These are phyloP conservation scores for Siderastrea siderea DNA, from an alignment of 92 coral and sea anemone species.

Conservation along the genomic window DNA sequence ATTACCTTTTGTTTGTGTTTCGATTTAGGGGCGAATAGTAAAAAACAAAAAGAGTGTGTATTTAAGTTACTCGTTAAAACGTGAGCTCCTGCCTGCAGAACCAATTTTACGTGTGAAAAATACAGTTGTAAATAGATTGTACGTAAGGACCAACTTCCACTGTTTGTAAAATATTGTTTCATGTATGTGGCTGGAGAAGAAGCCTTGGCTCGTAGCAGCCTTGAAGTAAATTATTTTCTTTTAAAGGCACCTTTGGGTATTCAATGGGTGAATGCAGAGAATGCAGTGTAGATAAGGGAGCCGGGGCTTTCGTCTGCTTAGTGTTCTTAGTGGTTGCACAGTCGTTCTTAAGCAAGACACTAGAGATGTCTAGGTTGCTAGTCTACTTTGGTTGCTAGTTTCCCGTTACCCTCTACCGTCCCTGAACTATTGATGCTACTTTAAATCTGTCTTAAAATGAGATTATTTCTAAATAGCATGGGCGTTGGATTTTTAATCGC, in stretches of 20 bases:
- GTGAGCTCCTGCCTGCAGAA: background rate
- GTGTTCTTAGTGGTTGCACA: too few relatives aligned
- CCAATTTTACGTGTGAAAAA: background rate
- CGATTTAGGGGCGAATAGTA: too few relatives aligned
- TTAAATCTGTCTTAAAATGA: too few relatives aligned
- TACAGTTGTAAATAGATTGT: background rate
- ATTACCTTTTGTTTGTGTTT: too few relatives aligned
- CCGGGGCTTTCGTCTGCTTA: too few relatives aligned
- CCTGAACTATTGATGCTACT: too few relatives aligned
- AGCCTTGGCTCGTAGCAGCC: background rate
- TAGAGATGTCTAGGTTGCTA: too few relatives aligned
- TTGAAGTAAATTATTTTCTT: background rate
- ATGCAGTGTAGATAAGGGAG: too few relatives aligned
- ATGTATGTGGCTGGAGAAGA: background rate
- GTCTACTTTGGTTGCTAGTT: conserved; percentile 55
- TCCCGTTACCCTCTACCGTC: conserved; percentile 65
- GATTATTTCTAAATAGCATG: too few relatives aligned
- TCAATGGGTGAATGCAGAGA: too few relatives aligned
- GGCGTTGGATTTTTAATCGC: conserved; percentile 29
- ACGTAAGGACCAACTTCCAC: background rate
- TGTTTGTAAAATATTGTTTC: background rate
- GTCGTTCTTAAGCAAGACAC: too few relatives aligned
- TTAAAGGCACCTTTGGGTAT: background rate
- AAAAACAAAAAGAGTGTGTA: background rate
- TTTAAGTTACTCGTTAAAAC: background rate